Percentiles rank a stretch among this genome's conserved stretches.
Conservation (phyloP, 2,797 vertebrate species). For the Diceros bicornis region DNA sequence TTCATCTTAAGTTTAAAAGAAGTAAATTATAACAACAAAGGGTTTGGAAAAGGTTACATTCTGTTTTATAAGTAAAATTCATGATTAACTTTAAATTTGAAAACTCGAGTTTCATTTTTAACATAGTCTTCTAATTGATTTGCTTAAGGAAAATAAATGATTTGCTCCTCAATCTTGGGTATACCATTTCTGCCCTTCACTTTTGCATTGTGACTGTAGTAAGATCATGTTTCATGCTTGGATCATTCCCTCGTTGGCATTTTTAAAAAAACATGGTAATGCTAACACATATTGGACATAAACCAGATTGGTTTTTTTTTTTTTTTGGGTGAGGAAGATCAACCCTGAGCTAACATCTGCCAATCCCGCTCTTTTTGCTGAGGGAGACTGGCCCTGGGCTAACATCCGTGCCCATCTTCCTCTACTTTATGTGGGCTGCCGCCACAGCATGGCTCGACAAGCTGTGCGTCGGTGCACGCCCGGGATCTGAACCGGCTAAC, state of each 20-base stretch:
- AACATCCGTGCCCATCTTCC: no score
- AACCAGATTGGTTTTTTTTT: not conserved
- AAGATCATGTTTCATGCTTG: not conserved
- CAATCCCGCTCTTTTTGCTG: no score
- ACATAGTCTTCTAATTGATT: not conserved
- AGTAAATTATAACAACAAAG: not conserved
- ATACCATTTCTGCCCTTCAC: not conserved
- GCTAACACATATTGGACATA: not conserved
- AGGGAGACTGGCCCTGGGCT: no score
- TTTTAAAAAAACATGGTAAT: not conserved
- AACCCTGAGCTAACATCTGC: no score
- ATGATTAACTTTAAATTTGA: constrained; percentile 8
- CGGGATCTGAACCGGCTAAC: no score
- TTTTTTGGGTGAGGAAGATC: no score
- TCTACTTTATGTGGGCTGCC: no score
- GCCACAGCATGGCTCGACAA: no score
- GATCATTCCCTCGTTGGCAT: constrained; percentile 23
- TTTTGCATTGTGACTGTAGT: not conserved
- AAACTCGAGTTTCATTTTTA: not conserved
- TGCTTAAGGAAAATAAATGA: not conserved
- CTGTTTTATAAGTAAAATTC: constrained; percentile 24
- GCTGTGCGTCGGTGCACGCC: no score
- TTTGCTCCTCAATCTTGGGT: not conserved
- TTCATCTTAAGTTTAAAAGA: not conserved
- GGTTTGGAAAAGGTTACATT: not conserved